These are phyloP conservation scores for Drosophila lowei DNA, from an alignment of 1,140 invertebrate species.

Conservation along the genomic window DNA sequence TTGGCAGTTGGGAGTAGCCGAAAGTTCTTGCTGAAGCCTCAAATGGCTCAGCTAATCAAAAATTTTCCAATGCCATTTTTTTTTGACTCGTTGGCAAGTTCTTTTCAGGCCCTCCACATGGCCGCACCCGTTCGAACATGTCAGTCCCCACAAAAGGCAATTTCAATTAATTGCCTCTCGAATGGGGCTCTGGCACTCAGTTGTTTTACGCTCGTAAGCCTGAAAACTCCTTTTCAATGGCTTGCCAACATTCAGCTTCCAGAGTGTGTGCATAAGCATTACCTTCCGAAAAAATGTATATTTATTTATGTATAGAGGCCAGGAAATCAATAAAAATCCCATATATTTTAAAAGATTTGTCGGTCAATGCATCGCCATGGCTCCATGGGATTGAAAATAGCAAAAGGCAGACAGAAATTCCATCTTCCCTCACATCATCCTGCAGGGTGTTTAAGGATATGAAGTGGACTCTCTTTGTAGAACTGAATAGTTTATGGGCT, in stretches of 20 bases:
- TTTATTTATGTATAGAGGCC: slow-evolving; percentile 21
- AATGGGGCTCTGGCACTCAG: neutral
- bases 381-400: too few relatives aligned
- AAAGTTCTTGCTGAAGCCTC: slow-evolving; percentile 41
- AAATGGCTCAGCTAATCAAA: slow-evolving; percentile 59
- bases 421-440: too few relatives aligned
- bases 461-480: too few relatives aligned
- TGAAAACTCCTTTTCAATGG: slow-evolving; percentile 16
- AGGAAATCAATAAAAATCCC: too few relatives aligned
- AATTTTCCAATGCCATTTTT: slow-evolving; percentile 62
- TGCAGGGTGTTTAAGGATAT: too few relatives aligned
- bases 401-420: too few relatives aligned
- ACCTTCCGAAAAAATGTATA: slow-evolving; percentile 9
- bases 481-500: too few relatives aligned
- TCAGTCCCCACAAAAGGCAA: slow-evolving; percentile 18
- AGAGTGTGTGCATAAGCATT: too few relatives aligned
- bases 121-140: neutral
- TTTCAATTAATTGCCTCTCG: slow-evolving; percentile 65
- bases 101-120: neutral
- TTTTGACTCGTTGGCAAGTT: slow-evolving; percentile 33
- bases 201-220: neutral
- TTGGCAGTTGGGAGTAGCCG: slow-evolving; percentile 33
- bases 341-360: too few relatives aligned
- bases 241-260: neutral
- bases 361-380: too few relatives aligned